Evolutionary conservation across 2,888 invertebrate genomes (phyloP).

Genomic region (Agonopterix heracliana): DNA sequence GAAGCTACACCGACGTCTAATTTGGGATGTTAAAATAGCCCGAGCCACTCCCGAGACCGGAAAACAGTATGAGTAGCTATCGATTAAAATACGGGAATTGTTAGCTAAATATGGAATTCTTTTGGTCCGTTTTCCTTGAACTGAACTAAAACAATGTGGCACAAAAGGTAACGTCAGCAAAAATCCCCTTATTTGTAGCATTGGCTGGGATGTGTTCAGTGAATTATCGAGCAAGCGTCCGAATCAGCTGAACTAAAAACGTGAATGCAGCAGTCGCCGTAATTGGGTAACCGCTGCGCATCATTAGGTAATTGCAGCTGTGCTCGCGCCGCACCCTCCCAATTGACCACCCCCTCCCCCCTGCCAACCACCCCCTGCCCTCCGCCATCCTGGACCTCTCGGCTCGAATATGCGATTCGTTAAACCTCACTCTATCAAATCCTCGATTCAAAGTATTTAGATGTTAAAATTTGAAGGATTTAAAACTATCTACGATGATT

Average conservation of each 20-base stretch:
- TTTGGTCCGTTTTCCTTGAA: too few species aligned
- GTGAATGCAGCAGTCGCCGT: conserved; percentile 54
- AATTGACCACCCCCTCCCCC: conserved; percentile 3
- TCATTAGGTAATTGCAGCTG: conserved; percentile 71
- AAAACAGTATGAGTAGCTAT: not conserved
- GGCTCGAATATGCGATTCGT: not conserved
- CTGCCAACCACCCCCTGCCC: not conserved
- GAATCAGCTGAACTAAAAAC: conserved; percentile 58
- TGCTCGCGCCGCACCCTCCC: conserved; percentile 15
- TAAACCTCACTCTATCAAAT: not conserved
- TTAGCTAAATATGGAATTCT: too few species aligned
- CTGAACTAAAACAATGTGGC: not conserved
- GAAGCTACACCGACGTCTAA: conserved; percentile 51
- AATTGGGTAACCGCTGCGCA: conserved; percentile 65
- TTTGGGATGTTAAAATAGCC: conserved; percentile 38
- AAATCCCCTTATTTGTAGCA: not conserved
- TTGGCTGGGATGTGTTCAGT: conserved; percentile 15
- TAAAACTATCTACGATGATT: too few species aligned
- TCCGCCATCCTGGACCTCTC: not conserved
- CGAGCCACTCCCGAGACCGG: not conserved
- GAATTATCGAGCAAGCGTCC: conserved; percentile 33
- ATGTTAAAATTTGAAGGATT: too few species aligned
- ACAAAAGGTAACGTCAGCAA: not conserved
- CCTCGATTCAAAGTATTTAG: not conserved
- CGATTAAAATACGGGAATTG: too few species aligned